Evolutionary conservation across 2,797 vertebrate species (phyloP).

Genomic region (Chelon auratus): DNA sequence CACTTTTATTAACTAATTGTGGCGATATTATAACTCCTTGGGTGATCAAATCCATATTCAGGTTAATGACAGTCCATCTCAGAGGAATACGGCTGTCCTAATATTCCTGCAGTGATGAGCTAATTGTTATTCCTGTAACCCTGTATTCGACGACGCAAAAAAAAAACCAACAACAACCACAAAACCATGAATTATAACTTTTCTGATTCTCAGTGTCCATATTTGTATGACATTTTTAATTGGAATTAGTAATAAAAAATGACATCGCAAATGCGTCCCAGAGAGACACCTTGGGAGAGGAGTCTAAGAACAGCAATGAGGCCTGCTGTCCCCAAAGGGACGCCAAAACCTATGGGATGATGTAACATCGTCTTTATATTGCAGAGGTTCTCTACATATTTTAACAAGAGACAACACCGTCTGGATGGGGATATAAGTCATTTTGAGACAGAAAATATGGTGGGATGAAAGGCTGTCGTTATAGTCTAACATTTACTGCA

Average conservation of each 20-base stretch:
- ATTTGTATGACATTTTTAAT: constrained; percentile 1
- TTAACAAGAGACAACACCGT: constrained; percentile 5
- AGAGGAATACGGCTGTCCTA: constrained; percentile 55
- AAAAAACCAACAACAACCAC: too few species aligned
- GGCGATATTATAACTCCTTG: neutral
- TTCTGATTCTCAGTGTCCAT: neutral
- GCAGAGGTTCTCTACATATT: constrained; percentile 21
- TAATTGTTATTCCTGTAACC: constrained; percentile 46
- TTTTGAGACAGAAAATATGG: neutral
- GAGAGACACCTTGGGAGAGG: constrained; percentile 1
- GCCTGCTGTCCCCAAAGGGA: constrained; percentile 6
- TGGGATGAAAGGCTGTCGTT: neutral
- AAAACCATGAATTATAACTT: constrained; percentile 1
- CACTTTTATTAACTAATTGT: neutral
- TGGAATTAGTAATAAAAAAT: neutral
- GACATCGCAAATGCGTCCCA: neutral
- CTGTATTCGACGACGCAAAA: neutral
- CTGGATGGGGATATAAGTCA: neutral
- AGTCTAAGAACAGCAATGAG: neutral
- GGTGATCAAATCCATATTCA: constrained; percentile 3
- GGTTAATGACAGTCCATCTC: constrained; percentile 47
- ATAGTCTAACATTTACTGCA: constrained; percentile 14
- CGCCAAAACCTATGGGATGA: neutral
- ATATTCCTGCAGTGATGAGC: constrained; percentile 44
- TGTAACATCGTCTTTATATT: constrained; percentile 2